A percentile compares a stretch with the other conserved stretches of the same genome.
Evolutionary conservation across 2,888 invertebrate genomes (phyloP).

Genomic region (Drosophila putrida): DNA sequence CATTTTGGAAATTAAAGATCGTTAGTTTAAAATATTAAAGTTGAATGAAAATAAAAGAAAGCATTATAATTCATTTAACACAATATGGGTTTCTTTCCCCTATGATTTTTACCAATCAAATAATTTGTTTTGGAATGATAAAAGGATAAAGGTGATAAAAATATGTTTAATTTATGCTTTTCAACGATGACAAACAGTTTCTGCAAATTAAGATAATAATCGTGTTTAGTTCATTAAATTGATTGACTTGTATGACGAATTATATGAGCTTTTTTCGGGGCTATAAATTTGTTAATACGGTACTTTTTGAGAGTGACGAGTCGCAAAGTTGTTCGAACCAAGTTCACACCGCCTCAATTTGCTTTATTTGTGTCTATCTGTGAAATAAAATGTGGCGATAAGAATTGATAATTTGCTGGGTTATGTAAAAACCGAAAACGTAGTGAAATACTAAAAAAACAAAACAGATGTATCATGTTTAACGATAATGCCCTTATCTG

Average conservation of each 20-base stretch:
- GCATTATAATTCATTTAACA: no score
- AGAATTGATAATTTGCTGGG: conserved; percentile 38
- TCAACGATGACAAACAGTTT: not conserved
- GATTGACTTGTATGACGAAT: conserved; percentile 8
- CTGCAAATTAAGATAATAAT: not conserved
- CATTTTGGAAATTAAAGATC: no score
- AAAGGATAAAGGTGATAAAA: no score
- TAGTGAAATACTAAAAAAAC: conserved; percentile 12
- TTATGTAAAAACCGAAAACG: conserved; percentile 23
- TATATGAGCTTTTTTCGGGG: conserved; percentile 10
- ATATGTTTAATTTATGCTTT: not conserved
- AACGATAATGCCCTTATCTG: conserved; percentile 70
- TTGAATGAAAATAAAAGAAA: no score
- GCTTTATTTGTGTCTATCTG: conserved; percentile 8
- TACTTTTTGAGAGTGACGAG: conserved; percentile 2
- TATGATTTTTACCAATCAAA: no score
- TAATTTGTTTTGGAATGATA: no score
- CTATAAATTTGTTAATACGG: conserved; percentile 15
- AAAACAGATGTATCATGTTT: conserved; percentile 74
- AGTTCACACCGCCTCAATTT: conserved; percentile 2
- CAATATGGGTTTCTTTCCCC: no score
- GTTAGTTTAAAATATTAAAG: no score
- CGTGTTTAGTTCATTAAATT: not conserved
- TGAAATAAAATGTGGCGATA: conserved; percentile 25
- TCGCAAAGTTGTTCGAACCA: conserved; percentile 1